These are phyloP conservation scores for Athene noctua DNA, from an alignment of 2,113 vertebrate genomes.

Conservation along the genomic window DNA sequence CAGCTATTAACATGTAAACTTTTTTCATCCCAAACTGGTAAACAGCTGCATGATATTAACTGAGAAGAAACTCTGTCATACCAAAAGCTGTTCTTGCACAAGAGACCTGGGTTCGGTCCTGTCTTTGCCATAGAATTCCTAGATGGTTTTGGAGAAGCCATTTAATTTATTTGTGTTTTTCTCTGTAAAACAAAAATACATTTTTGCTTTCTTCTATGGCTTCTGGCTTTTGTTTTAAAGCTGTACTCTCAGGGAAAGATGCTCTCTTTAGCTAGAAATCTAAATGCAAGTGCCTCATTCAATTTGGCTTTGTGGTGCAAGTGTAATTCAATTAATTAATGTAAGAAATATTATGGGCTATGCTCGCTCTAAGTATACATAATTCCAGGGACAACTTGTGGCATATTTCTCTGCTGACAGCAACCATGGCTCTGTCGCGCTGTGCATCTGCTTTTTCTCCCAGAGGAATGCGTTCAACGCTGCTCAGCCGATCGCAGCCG, in stretches of 20 bases:
- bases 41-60: neutral
- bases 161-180: neutral
- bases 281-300: constrained; percentile 15
- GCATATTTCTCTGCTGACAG: neutral
- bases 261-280: neutral
- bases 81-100: neutral
- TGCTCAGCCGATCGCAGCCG: neutral
- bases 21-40: neutral
- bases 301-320: constrained; percentile 10
- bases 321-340: constrained; percentile 43
- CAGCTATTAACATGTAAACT: neutral
- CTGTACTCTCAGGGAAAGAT: neutral
- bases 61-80: neutral
- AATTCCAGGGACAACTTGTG: neutral
- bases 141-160: neutral
- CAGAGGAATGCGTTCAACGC: neutral
- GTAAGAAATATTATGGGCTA: constrained; percentile 23
- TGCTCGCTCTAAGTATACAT: neutral
- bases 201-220: neutral
- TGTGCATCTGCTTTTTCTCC: constrained; percentile 27
- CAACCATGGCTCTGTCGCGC: neutral
- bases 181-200: neutral
- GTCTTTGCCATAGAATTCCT: neutral
- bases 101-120: neutral
- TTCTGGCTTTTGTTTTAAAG: constrained; percentile 8